Evolutionary conservation across 2,797 vertebrate genomes (phyloP), one percentile per base, ranked within the genome.

Genomic region (Enteromius paludinosus): DNA sequence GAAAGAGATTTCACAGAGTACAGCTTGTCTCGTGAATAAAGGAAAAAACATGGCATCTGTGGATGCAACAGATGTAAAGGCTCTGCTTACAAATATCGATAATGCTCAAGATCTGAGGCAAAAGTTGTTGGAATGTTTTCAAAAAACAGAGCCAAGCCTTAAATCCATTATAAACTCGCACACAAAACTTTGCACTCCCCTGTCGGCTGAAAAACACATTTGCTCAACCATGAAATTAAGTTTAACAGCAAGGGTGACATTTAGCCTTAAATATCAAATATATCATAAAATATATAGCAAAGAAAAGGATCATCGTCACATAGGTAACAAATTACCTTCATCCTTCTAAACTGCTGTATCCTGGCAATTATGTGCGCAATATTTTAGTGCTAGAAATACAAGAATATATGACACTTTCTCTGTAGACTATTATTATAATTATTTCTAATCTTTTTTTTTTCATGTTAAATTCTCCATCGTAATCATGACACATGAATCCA

Each of bases 191-290:
- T 54, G 12, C 15, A 28, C 64, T 82, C 49, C 70, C 59, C 12
- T 1, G 11, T 18, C 3, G 1, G 52, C 41, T 43, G 18, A 81
- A 79, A 88, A 77, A n/a, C 2, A 56, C 0, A 2, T 43, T 72
- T 66, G 23, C 56, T 87, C 59, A 85, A 77, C 78, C 75, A 78
- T 10, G 35, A 85, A 89, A 89, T 84, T 84, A 73, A 72, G 74
- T 43, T 25, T 23, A 23, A 56, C 41, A 73, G 82, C 75, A 81
- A 77, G 20, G 5, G 54, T 59, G 72, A 61, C 66, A 69, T 54
- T 54, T 78, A 66, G 3, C 74, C 41, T 74, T 65, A 35, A 18
- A 64, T 45, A 54, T 82, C 61, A 52, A 82, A 65, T 18, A 14
- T 20, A 54, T 64, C 28, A 73, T 10, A 72, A 20, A 62, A 66